Evolutionary conservation across 2,797 vertebrate species (phyloP).

Genomic region (Spea hammondii): DNA sequence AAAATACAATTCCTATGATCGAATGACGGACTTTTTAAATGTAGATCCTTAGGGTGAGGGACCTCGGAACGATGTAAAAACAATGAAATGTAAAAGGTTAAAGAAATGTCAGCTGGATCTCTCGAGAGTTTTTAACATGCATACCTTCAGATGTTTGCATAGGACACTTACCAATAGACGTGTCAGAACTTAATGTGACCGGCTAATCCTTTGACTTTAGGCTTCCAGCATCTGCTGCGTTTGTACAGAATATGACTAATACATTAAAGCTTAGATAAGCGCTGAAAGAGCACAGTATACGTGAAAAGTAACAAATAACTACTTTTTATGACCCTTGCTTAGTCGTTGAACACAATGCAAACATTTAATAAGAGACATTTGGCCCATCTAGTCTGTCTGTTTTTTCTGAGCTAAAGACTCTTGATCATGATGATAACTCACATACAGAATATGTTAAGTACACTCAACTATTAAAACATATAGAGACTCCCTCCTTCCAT

Average conservation of each 20-base stretch:
- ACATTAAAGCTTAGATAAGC: too few species aligned
- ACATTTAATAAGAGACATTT: too few species aligned
- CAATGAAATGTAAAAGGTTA: conserved; percentile 54
- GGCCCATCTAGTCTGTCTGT: too few species aligned
- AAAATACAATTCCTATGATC: conserved; percentile 41
- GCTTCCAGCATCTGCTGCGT: not conserved
- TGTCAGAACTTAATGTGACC: conserved; percentile 39
- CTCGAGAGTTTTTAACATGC: conserved; percentile 45
- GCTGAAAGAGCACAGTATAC: too few species aligned
- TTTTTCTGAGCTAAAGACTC: too few species aligned
- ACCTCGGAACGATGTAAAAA: conserved; percentile 41
- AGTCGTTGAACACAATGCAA: too few species aligned
- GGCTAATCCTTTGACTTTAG: conserved; percentile 17
- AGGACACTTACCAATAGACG: conserved; percentile 40
- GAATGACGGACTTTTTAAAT: conserved; percentile 7
- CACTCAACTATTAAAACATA: too few species aligned
- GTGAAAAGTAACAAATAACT: too few species aligned
- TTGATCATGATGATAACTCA: too few species aligned
- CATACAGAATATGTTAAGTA: too few species aligned
- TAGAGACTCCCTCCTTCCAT: too few species aligned
- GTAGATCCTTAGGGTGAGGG: conserved; percentile 22
- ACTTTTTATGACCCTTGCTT: too few species aligned
- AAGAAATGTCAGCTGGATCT: conserved; percentile 52
- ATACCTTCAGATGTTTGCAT: conserved; percentile 28
- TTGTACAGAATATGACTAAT: not conserved